Evolutionary conservation across 2,113 vertebrate genomes (phyloP), one percentile per base, ranked within the genome.

Genomic region (Planiliza haematocheilus): DNA sequence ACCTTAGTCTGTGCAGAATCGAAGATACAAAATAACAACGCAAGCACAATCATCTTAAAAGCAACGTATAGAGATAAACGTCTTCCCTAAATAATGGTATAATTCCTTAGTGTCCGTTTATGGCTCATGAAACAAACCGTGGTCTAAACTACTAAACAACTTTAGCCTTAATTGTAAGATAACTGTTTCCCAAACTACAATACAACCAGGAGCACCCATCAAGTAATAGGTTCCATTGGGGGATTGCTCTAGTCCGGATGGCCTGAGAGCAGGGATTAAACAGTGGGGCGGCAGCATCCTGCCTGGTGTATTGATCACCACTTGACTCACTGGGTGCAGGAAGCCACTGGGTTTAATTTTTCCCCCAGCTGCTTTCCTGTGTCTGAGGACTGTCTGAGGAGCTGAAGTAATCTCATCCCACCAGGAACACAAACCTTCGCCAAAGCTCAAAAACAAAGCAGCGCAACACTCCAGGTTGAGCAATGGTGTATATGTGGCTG

Each of bases 191-290:
- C 50, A 78, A 77, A 83, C 58, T 65, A 66, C 38, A 82, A 75
- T 65, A 78, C 79, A 63, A 87, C 52, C 68, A 77, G 70, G 52
- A 77, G 75, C 80, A 79, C 13, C 30, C 10, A 75, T 61, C 59
- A 58, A 62, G 67, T 84, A 90, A 88, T 74, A 76, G 63, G 70
- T 58, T 83, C 70, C 67, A 81, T 16, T 74, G 74, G 82, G 48
- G 53, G 73, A 69, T 46, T 72, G 81, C 74, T 86, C 42, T 49
- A 63, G 78, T 86, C 90, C 85, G 88, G 90, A 91, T 89, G 83
- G 82, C 86, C 88, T 75, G 66, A 79, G 77, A 90, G 81, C 80
- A 79, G 75, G 90, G 85, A 89, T 91, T 91, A 91, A 81, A 61
- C 38, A 11, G 62, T 74, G 63, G 56, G 75, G 77, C 50, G 20